Conservation (phyloP, 2,113 vertebrate species). For the Polypterus senegalus region DNA sequence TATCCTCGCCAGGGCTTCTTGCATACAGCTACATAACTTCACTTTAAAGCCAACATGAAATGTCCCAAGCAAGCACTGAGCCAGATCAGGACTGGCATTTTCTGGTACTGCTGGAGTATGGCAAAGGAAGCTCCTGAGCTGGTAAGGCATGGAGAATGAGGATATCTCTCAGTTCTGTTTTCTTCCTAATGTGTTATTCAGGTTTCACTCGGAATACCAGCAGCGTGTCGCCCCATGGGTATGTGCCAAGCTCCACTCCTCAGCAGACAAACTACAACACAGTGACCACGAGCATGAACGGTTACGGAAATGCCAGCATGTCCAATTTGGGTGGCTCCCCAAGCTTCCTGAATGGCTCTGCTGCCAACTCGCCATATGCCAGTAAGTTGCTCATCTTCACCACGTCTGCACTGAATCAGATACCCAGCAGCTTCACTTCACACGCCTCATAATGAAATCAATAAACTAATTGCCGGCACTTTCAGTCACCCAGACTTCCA, state of each 20-base stretch:
- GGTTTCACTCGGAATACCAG: constrained; percentile 94
- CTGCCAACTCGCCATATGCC: constrained; percentile 95
- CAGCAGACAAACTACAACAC: constrained; percentile 94
- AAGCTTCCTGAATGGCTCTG: constrained; percentile 92
- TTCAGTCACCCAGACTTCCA: constrained; percentile 81
- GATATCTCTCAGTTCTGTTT: no score
- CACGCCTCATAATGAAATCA: constrained; percentile 95
- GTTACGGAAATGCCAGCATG: constrained; percentile 88
- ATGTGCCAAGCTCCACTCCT: constrained; percentile 91
- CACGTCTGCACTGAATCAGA: constrained; percentile 8
- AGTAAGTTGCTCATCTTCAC: constrained; percentile 72
- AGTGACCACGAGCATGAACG: constrained; percentile 92
- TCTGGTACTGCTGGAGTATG: no score
- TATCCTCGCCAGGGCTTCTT: no score
- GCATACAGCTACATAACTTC: no score
- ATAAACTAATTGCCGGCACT: constrained; percentile 93
- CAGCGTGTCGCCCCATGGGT: constrained; percentile 92
- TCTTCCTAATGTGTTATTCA: no score
- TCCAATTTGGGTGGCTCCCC: constrained; percentile 91
- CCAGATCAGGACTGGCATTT: no score
- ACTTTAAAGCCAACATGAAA: no score
- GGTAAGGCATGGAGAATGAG: no score
- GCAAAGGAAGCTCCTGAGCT: no score
- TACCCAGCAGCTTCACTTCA: constrained; percentile 33
- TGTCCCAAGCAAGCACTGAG: no score